Evolutionary conservation across 2,113 vertebrate genomes (phyloP).

Genomic region (Onychostoma macrolepis): DNA sequence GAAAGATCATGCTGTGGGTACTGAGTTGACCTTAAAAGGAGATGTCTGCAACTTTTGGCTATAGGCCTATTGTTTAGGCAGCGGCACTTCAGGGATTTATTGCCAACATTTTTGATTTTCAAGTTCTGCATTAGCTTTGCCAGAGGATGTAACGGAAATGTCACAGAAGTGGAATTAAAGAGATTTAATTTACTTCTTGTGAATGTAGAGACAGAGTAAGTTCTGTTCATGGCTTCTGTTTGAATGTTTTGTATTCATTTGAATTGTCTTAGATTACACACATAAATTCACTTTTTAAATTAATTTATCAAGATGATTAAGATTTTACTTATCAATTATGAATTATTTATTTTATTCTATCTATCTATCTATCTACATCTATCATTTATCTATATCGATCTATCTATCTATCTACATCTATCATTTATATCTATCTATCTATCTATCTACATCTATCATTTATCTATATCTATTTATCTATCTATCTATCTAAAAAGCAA

Average conservation of each 20-base stretch:
- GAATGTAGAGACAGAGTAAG: background rate
- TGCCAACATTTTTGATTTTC: slow-evolving; percentile 37
- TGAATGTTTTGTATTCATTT: background rate
- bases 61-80: slow-evolving; percentile 29
- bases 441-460: no score
- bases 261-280: background rate
- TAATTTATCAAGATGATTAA: background rate
- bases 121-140: slow-evolving; percentile 3
- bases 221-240: background rate
- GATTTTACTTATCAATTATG: background rate
- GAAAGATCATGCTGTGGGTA: slow-evolving; percentile 3
- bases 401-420: background rate
- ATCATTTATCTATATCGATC: no score
- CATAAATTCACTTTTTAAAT: no score
- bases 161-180: slow-evolving; percentile 22
- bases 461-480: no score
- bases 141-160: slow-evolving; percentile 42
- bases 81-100: slow-evolving; percentile 44
- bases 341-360: background rate
- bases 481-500: background rate
- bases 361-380: no score
- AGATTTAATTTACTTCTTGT: background rate
- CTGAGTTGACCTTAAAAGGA: slow-evolving; percentile 64
- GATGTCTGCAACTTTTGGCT: slow-evolving; percentile 42
- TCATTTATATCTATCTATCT: background rate